These are phyloP conservation scores for Zaprionus inermis DNA, from an alignment of 1,140 invertebrate species.

Conservation along the genomic window DNA sequence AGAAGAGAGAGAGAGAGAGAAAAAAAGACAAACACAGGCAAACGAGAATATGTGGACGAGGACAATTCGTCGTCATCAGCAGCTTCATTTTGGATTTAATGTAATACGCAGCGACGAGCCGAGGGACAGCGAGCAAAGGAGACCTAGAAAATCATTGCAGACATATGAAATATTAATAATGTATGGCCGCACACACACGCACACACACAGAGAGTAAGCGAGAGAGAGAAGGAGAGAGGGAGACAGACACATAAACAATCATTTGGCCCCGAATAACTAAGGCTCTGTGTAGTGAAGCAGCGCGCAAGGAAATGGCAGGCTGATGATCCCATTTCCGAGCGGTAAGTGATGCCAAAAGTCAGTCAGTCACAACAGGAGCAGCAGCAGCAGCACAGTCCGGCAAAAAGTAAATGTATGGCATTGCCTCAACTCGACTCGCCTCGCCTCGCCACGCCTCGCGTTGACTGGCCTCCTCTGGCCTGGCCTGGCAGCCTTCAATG, in stretches of 20 bases:
- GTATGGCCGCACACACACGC: slow-evolving; percentile 53
- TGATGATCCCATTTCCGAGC: slow-evolving; percentile 84
- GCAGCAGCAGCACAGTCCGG: slow-evolving; percentile 30
- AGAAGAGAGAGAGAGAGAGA: slow-evolving; percentile 14
- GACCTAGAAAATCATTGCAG: slow-evolving; percentile 79
- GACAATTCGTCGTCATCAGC: slow-evolving; percentile 80
- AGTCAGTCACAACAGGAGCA: slow-evolving; percentile 61
- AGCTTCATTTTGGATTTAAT: slow-evolving; percentile 81
- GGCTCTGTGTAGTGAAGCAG: slow-evolving; percentile 72
- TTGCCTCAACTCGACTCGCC: neutral
- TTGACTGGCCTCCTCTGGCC: neutral
- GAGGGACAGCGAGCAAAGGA: slow-evolving; percentile 46
- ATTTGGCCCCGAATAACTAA: slow-evolving; percentile 72
- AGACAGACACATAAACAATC: slow-evolving; percentile 72
- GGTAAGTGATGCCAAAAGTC: slow-evolving; percentile 82
- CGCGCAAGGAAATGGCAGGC: slow-evolving; percentile 80
- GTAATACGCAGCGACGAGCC: slow-evolving; percentile 76
- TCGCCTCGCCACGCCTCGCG: neutral
- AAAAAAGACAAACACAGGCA: slow-evolving; percentile 2
- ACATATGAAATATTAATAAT: slow-evolving; percentile 83
- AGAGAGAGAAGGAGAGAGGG: slow-evolving; percentile 18
- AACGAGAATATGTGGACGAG: slow-evolving; percentile 52
- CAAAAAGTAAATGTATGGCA: slow-evolving; percentile 37
- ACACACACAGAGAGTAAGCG: slow-evolving; percentile 17
- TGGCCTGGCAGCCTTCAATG: slow-evolving; percentile 63